A percentile compares a stretch with the other conserved stretches of the same genome.
Conservation (phyloP, 2,797 vertebrate genomes). For the Alosa sapidissima region DNA sequence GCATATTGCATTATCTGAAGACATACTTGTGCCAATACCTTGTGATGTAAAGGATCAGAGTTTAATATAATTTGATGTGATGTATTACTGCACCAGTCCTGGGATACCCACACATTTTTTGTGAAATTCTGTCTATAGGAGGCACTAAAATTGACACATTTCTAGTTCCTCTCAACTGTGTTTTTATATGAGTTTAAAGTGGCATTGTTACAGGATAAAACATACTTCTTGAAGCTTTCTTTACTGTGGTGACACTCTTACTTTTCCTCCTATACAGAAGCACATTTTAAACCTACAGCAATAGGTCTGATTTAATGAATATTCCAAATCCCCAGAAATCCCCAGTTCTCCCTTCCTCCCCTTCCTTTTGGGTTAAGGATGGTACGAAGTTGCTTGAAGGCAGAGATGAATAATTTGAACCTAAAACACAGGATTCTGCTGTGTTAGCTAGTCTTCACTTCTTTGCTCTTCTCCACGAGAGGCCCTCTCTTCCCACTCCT, state of each 20-base stretch:
- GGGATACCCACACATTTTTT: too few relatives aligned
- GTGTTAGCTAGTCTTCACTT: constrained; percentile 58
- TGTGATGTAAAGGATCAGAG: too few relatives aligned
- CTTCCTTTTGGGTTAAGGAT: constrained; percentile 5
- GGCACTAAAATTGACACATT: too few relatives aligned
- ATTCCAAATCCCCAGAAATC: background rate
- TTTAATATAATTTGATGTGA: too few relatives aligned
- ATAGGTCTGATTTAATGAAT: background rate
- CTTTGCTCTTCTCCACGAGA: background rate
- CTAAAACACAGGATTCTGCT: constrained; percentile 61
- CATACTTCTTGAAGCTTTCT: background rate
- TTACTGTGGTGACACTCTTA: background rate
- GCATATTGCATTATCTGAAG: too few relatives aligned
- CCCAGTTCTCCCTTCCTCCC: background rate
- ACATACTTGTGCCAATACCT: too few relatives aligned
- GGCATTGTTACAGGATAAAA: background rate
- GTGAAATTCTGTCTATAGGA: too few relatives aligned
- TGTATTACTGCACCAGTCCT: too few relatives aligned
- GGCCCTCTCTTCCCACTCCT: background rate
- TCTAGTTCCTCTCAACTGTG: background rate
- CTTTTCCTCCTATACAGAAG: background rate
- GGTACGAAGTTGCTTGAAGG: constrained; percentile 51
- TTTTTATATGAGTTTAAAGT: background rate
- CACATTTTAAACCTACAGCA: background rate
- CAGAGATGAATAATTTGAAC: constrained; percentile 65